Conservation (phyloP, 64 coral and sea anemone genomes). For the Montipora cactus region DNA sequence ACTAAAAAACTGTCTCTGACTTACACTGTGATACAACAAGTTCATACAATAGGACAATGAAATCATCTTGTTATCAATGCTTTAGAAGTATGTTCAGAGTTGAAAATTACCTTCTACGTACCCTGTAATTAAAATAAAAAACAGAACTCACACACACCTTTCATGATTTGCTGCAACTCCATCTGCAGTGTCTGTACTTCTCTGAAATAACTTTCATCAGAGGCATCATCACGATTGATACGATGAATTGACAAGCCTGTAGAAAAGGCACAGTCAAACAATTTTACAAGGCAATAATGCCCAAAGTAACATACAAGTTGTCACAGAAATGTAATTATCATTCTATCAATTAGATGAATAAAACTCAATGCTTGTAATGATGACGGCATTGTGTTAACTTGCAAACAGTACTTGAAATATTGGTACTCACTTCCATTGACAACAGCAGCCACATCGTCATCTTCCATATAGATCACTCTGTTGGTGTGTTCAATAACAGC, state of each 20-base stretch:
- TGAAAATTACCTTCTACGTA: too few species aligned
- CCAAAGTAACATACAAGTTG: too few species aligned
- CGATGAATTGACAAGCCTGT: slow-evolving; percentile 93
- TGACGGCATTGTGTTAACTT: too few species aligned
- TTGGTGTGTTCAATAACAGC: slow-evolving; percentile 99
- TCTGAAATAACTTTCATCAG: slow-evolving; percentile 86
- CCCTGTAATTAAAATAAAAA: too few species aligned
- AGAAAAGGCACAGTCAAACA: not conserved
- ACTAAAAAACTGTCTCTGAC: too few species aligned
- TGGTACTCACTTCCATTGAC: slow-evolving; percentile 85
- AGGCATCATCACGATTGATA: slow-evolving; percentile 79
- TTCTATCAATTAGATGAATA: too few species aligned
- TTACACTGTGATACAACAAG: too few species aligned
- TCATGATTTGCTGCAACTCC: slow-evolving; percentile 98
- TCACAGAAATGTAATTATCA: not conserved
- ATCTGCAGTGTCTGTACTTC: slow-evolving; percentile 91
- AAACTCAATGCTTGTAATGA: too few species aligned
- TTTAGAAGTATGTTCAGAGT: too few species aligned
- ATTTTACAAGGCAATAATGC: too few species aligned
- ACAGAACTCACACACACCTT: slow-evolving; percentile 62
- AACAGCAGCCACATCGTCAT: slow-evolving; percentile 94
- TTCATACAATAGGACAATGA: too few species aligned
- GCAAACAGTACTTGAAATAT: not conserved
- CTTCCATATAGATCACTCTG: slow-evolving; percentile 96
- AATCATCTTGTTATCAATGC: too few species aligned